A percentile compares a stretch with the other conserved stretches of the same genome.
Evolutionary conservation across 1,140 invertebrate species (phyloP).

Genomic region (Diprion similis): DNA sequence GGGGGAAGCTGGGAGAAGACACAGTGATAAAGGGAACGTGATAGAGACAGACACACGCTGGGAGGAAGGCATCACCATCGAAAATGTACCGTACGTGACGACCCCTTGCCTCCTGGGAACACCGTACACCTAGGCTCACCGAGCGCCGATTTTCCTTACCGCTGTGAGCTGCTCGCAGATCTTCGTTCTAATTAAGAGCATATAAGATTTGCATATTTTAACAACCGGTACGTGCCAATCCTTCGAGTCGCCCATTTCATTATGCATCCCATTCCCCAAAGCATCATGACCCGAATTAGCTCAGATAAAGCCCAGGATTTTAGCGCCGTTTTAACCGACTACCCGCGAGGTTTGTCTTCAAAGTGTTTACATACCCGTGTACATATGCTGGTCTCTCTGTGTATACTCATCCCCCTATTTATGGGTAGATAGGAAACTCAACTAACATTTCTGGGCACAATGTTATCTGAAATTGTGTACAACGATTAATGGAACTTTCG

Average conservation of each 20-base stretch:
- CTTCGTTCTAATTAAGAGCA: constrained; percentile 4
- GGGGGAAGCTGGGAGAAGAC: background rate
- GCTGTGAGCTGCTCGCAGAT: background rate
- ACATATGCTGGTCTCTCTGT: too few species aligned
- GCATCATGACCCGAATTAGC: constrained; percentile 10
- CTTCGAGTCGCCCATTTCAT: constrained; percentile 11
- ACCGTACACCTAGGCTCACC: background rate
- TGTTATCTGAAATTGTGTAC: background rate
- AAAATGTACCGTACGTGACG: constrained; percentile 12
- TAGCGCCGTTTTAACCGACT: background rate
- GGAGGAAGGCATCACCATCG: constrained; percentile 1
- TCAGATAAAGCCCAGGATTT: background rate
- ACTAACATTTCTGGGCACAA: background rate
- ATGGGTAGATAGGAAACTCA: too few species aligned
- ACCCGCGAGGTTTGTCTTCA: background rate
- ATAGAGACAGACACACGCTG: too few species aligned
- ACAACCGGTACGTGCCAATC: constrained; percentile 16
- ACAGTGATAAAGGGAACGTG: background rate
- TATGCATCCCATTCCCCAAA: constrained; percentile 6
- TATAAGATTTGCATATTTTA: constrained; percentile 15
- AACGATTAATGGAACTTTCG: background rate
- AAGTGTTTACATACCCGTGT: background rate
- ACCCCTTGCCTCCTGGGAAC: background rate
- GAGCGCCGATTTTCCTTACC: background rate
- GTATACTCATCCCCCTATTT: too few species aligned